Evolutionary conservation across 2,888 invertebrate species (phyloP).

Genomic region (Diarsia mendica): DNA sequence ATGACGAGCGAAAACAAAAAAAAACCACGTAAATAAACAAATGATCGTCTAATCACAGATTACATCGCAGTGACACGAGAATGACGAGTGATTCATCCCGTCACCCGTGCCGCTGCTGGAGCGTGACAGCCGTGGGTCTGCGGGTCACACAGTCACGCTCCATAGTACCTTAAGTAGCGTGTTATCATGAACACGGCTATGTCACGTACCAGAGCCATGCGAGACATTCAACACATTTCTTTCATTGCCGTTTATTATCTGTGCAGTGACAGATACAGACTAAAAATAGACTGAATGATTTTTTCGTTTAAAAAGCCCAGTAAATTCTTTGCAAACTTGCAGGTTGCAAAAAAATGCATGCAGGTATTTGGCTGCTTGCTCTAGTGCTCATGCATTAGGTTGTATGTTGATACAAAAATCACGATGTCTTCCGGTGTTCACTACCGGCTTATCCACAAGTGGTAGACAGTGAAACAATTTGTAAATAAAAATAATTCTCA

Average conservation of each 20-base stretch:
- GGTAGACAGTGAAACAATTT: too few relatives aligned
- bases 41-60: constrained; percentile 8
- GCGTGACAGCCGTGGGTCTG: constrained; percentile 38
- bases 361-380: too few relatives aligned
- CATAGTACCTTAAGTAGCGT: constrained; percentile 20
- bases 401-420: too few relatives aligned
- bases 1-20: constrained; percentile 1
- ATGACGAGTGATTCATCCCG: constrained; percentile 37
- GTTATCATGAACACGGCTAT: constrained; percentile 42
- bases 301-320: too few relatives aligned
- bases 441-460: too few relatives aligned
- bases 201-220: constrained; percentile 38
- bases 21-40: constrained; percentile 24
- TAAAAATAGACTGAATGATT: constrained; percentile 29
- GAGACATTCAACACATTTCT: constrained; percentile 13
- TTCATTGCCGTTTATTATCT: constrained; percentile 13
- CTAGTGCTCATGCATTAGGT: too few relatives aligned
- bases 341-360: too few relatives aligned
- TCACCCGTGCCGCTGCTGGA: constrained; percentile 35
- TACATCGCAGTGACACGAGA: constrained; percentile 34
- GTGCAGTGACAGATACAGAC: constrained; percentile 6
- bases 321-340: too few relatives aligned
- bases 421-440: too few relatives aligned
- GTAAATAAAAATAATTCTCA: too few relatives aligned
- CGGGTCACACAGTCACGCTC: constrained; percentile 46